Percentiles rank a stretch among this genome's conserved stretches.
Conservation (phyloP, 2,797 vertebrate genomes). For the Notolabrus celidotus region DNA sequence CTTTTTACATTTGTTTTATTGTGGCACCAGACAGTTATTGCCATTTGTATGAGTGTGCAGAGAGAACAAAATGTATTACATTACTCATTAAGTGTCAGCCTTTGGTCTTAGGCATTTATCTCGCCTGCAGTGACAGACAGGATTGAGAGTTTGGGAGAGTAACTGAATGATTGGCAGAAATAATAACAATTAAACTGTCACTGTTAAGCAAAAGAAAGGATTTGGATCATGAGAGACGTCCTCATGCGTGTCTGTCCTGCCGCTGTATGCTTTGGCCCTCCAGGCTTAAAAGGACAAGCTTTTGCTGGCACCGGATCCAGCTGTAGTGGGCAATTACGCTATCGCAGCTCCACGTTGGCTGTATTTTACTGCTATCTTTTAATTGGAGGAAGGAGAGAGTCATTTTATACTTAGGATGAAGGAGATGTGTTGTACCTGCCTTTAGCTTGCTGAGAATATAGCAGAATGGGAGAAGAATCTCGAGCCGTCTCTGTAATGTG, state of each 20-base stretch:
- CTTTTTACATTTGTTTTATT: conserved; percentile 8
- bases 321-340: conserved; percentile 71
- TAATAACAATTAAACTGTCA: conserved; percentile 75
- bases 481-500: conserved; percentile 71
- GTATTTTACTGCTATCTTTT: conserved; percentile 80
- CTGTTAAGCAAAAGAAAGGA: conserved; percentile 73
- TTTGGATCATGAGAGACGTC: conserved; percentile 70
- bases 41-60: conserved; percentile 1
- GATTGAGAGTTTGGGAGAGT: conserved; percentile 8
- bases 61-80: conserved; percentile 29
- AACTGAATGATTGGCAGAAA: conserved; percentile 66
- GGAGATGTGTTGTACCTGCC: conserved; percentile 76
- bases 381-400: conserved; percentile 78
- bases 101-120: conserved; percentile 49
- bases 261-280: conserved; percentile 51
- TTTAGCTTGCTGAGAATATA: conserved; percentile 73
- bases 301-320: conserved; percentile 30
- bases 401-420: conserved; percentile 70
- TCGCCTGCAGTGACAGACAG: conserved; percentile 52
- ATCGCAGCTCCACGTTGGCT: conserved; percentile 54
- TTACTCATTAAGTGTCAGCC: conserved; percentile 54
- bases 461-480: conserved; percentile 73
- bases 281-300: conserved; percentile 65
- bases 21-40: background rate
- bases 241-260: conserved; percentile 42